Evolutionary conservation across 2,113 vertebrate genomes (phyloP).

Genomic region (Mus pahari): DNA sequence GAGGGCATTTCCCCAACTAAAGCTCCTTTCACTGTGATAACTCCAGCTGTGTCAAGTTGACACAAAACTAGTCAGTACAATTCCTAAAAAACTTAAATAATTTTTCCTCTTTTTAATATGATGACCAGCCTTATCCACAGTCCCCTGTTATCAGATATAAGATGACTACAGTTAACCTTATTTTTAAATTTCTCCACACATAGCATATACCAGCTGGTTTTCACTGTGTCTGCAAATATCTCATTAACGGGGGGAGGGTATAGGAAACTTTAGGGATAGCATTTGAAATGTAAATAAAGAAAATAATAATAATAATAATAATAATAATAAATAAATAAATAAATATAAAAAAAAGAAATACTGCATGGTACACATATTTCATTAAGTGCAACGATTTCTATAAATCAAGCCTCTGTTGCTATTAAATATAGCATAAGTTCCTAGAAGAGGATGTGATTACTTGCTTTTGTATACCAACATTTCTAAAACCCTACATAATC

Average conservation of each 20-base stretch:
- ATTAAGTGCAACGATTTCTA: neutral
- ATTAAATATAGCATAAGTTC: neutral
- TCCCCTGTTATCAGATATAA: neutral
- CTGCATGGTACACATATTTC: neutral
- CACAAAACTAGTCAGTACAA: too few relatives aligned
- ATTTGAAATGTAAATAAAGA: too few relatives aligned
- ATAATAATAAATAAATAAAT: too few relatives aligned
- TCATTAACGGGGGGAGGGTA: too few relatives aligned
- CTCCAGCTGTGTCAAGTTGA: too few relatives aligned
- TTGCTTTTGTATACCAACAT: neutral
- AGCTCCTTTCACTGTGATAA: too few relatives aligned
- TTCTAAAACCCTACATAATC: neutral
- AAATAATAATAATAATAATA: too few relatives aligned
- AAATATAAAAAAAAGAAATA: too few relatives aligned
- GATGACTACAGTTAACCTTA: neutral
- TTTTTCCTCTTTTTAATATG: neutral
- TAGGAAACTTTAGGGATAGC: too few relatives aligned
- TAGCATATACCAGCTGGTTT: neutral
- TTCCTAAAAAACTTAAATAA: neutral
- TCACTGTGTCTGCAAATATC: neutral
- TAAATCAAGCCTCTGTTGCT: neutral
- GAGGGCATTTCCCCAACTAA: too few relatives aligned
- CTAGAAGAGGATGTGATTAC: neutral
- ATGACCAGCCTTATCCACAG: neutral
- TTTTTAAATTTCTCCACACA: conserved; percentile 10